Conservation (phyloP, 1,140 invertebrate genomes). For the Neuroterus valhalla region DNA sequence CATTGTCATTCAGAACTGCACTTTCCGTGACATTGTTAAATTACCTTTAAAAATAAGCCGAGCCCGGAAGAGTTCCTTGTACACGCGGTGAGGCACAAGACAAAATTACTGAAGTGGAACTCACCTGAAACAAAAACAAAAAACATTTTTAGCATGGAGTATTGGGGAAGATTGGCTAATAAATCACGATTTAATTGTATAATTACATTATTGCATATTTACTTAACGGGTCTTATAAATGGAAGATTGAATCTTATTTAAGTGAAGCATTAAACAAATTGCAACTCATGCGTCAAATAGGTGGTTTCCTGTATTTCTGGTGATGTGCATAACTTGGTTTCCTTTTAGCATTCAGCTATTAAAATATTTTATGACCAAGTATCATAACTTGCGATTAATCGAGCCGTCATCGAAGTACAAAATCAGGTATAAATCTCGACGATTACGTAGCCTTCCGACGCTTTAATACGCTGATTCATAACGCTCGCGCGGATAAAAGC, state of each 20-base stretch:
- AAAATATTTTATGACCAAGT: slow-evolving; percentile 29
- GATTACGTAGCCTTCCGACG: neutral
- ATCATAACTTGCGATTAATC: slow-evolving; percentile 8
- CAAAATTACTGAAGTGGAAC: neutral
- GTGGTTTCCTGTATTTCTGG: slow-evolving; percentile 1
- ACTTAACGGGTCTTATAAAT: neutral
- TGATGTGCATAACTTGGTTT: neutral
- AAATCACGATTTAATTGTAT: too few species aligned
- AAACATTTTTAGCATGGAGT: neutral
- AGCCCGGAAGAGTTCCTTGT: neutral
- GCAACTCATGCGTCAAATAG: neutral
- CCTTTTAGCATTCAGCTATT: neutral
- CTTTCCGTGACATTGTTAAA: too few species aligned
- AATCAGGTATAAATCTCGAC: slow-evolving; percentile 20
- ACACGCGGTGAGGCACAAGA: neutral
- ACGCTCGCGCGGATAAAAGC: neutral
- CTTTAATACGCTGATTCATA: slow-evolving; percentile 14
- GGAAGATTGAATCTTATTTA: neutral
- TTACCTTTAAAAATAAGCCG: too few species aligned
- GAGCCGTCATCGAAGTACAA: slow-evolving; percentile 13
- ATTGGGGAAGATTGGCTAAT: too few species aligned
- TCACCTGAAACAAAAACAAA: neutral
- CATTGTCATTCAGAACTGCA: too few species aligned
- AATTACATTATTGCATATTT: neutral
- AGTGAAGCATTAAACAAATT: neutral